These are phyloP conservation scores for Cryptoprocta ferox DNA, from an alignment of 2,797 vertebrate species.

Conservation along the genomic window DNA sequence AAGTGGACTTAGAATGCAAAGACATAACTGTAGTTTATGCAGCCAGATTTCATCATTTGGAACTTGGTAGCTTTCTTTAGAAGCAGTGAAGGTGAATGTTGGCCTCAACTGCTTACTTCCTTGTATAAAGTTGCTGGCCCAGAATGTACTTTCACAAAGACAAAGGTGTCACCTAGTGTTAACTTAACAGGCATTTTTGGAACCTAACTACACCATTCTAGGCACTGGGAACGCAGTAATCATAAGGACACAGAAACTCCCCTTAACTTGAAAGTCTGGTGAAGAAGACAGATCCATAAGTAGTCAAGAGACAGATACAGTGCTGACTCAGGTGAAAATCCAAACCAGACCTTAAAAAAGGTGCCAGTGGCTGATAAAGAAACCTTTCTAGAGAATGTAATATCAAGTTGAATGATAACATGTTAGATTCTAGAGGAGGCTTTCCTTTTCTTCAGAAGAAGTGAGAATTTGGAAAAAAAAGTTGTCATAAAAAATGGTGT, in stretches of 20 bases:
- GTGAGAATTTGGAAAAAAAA: slow-evolving; percentile 1
- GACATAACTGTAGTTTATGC: background rate
- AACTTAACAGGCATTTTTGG: background rate
- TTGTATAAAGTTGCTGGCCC: background rate
- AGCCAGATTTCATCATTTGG: background rate
- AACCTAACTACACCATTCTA: background rate
- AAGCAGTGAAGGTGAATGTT: background rate
- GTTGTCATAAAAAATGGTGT: background rate
- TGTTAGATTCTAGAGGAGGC: background rate
- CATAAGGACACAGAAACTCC: background rate
- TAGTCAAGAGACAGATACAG: too few relatives aligned
- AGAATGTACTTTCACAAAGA: background rate
- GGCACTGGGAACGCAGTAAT: background rate
- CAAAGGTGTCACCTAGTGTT: background rate
- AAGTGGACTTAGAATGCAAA: background rate
- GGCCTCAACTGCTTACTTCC: background rate
- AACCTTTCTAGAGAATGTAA: background rate
- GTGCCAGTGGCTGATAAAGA: background rate
- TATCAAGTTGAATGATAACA: background rate
- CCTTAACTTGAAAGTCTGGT: background rate
- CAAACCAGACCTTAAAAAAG: background rate
- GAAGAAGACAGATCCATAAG: background rate
- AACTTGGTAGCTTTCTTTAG: background rate
- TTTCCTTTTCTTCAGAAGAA: background rate
- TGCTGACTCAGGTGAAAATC: background rate